Evolutionary conservation across 2,797 vertebrate genomes (phyloP), one percentile per base, ranked within the genome.

Genomic region (Gymnoscopelus braueri): DNA sequence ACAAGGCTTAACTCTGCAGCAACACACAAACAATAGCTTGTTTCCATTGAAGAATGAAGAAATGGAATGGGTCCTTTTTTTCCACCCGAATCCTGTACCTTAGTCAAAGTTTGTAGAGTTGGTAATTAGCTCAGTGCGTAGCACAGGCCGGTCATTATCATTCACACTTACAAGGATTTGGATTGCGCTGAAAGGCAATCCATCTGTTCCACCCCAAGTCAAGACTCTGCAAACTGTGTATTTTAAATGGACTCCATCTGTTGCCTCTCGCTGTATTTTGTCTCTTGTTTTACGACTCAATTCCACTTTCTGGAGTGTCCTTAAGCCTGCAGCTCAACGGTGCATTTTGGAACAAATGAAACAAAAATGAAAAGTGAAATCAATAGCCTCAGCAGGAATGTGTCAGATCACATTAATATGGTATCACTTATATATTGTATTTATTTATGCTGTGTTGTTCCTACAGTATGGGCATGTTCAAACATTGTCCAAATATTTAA

Each of bases 191-290:
- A 79, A 57, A 0, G 39, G 48, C 54, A 10, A 14, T 81, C 88
- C 88, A 88, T 91, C 86, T 89, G 90, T 72, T 88, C 60, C 57
- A 32, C 69, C 63, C 63, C 56, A 78, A 81, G 74, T 82, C 75
- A 65, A 74, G 72, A 69, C 78, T 75, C 69, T 54, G 75, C 74
- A 74, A 69, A 84, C 71, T 50, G 78, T 51, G 67, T 49, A 64
- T 63, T 83, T 64, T 65, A 77, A 84, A 83, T 39, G n/a, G 12
- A 51, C 35, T 74, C 91, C 88, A 89, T 92, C 89, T 91, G 90
- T 79, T 86, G 80, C 71, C 69, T 51, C 75, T 81, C 19, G 60
- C 79, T 48, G 39, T 79, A 63, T 55, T 63, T 71, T 72, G 12
- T 66, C 62, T 63, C 32, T 50, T 76, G 71, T 35, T 35, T 35